Evolutionary conservation across 2,888 invertebrate genomes (phyloP), one percentile per base, ranked within the genome.

Genomic region (Archaeoteleia sp.): DNA sequence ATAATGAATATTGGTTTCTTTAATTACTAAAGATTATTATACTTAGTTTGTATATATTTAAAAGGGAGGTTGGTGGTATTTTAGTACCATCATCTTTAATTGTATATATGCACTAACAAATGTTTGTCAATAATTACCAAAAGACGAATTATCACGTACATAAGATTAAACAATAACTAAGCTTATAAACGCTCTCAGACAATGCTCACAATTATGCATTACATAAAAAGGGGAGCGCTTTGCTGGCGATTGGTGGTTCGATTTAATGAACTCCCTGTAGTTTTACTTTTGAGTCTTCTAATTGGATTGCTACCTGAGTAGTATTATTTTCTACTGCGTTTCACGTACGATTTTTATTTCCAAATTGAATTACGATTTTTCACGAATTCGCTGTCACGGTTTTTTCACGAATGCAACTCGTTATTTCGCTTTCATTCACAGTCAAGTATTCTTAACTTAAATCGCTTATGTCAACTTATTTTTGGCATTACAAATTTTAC

Each of bases 361-460:
- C 48, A 29, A 25, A 49, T 55, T 23, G 1, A 57, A 71, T 49
- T 71, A 55, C 10, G 8, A 48, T 49, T 29, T 72, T 57, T 68
- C 70, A 69, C 74, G 58, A 72, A 74, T 55, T 67, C 67, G 60
- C 23, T 15, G 10, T 71, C 23, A 46, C 32, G 20, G 32, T n/a
- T n/a, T n/a, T n/a, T n/a, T n/a, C n/a, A 67, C 60, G 78, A 76
- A 77, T 78, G 78, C 78, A 67, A 73, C 67, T 71, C 72, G 55
- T 74, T 78, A 75, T 73, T 77, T 65, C 34, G 78, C 78, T 78
- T 78, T n/a, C 63, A 70, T 71, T 61, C 72, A 72, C 67, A 40
- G 58, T 71, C 71, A 35, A 51, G 72, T 68, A 57, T 66, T 51
- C 58, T 69, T 43, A 9, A 42, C 53, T 49, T 27, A 37, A 49